Evolutionary conservation across 2,113 vertebrate species (phyloP).

Genomic region (Oplegnathus fasciatus): DNA sequence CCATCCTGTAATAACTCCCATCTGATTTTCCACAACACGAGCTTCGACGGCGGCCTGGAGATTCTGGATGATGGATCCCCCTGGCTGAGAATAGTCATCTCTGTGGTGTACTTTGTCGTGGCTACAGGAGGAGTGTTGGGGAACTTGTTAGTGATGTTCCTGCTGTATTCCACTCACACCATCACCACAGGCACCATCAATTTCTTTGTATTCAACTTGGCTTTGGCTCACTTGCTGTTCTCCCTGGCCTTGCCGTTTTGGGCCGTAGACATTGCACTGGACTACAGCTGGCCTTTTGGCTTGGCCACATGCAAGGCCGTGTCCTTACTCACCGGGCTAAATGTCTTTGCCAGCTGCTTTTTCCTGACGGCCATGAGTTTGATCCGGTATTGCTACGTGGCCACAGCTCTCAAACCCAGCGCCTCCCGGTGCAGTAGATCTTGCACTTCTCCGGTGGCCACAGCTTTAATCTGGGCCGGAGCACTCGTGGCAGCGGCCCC

Average conservation of each 20-base stretch:
- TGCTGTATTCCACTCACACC: constrained; percentile 79
- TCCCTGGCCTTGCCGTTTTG: constrained; percentile 84
- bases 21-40: constrained; percentile 53
- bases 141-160: constrained; percentile 82
- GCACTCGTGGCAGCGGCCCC: constrained; percentile 76
- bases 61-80: constrained; percentile 60
- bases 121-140: constrained; percentile 80
- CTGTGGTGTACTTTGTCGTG: constrained; percentile 81
- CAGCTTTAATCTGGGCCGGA: constrained; percentile 78
- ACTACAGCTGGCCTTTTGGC: constrained; percentile 86
- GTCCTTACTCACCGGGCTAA: constrained; percentile 80
- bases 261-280: constrained; percentile 82
- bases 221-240: constrained; percentile 82
- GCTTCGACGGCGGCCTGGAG: constrained; percentile 37
- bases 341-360: constrained; percentile 83
- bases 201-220: constrained; percentile 84
- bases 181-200: constrained; percentile 80
- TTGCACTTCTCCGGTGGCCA: constrained; percentile 61
- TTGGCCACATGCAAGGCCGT: constrained; percentile 81
- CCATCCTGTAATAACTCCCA: constrained; percentile 65
- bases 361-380: constrained; percentile 85
- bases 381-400: constrained; percentile 83
- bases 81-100: constrained; percentile 74
- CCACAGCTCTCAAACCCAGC: constrained; percentile 76
- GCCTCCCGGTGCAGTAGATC: constrained; percentile 46